Evolutionary conservation across 2,113 vertebrate species (phyloP).

Genomic region (Ctenodactylus gundi): DNA sequence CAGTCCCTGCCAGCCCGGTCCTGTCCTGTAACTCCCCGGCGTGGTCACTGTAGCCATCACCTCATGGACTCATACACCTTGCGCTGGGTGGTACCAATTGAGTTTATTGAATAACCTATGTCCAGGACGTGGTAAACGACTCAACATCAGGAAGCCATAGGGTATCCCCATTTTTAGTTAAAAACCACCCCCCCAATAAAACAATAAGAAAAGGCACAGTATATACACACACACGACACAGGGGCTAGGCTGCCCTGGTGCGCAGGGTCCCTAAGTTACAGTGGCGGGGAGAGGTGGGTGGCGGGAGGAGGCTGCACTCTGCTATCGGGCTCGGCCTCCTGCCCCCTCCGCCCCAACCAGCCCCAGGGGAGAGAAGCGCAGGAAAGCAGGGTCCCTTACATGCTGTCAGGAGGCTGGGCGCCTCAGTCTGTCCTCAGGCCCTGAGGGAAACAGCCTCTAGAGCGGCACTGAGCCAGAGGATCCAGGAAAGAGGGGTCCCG

Average conservation of each 20-base stretch:
- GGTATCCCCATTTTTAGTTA: conserved; percentile 19
- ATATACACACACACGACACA: conserved; percentile 65
- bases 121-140: conserved; percentile 42
- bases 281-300: neutral
- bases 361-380: neutral
- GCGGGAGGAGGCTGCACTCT: neutral
- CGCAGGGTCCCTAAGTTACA: conserved; percentile 19
- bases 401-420: neutral
- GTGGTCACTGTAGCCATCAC: neutral
- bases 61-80: conserved; percentile 49
- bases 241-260: neutral
- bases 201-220: conserved; percentile 69
- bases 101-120: conserved; percentile 74
- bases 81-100: conserved; percentile 47
- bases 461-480: neutral
- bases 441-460: neutral
- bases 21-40: rapidly evolving
- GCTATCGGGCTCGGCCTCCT: neutral
- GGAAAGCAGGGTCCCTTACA: neutral
- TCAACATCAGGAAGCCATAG: conserved; percentile 44
- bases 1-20: neutral
- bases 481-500: neutral
- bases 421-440: neutral
- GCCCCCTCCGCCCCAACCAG: neutral
- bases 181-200: neutral